phyloP scores from a whole-genome alignment of 2,888 invertebrate genomes.

The Trachelus stipa region DNA sequence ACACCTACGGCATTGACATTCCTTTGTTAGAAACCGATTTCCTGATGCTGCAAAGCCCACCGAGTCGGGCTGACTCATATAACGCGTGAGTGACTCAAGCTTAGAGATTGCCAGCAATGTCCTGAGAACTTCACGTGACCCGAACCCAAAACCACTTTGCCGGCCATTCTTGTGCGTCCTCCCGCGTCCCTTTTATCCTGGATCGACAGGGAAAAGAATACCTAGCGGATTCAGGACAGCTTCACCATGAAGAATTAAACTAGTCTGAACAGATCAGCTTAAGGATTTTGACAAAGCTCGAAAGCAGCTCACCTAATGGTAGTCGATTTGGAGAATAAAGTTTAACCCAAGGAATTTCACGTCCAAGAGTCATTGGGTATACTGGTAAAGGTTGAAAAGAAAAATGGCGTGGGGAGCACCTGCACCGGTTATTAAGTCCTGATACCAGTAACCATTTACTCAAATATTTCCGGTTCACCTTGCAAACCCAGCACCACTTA shows the following conservation, averaged over 20 bases:
- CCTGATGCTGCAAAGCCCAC: slow-evolving; percentile 42
- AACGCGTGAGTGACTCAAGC: slow-evolving; percentile 55
- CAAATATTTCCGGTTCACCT: slow-evolving; percentile 31
- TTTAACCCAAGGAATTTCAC: neutral
- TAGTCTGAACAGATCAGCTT: neutral
- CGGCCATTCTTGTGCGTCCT: slow-evolving; percentile 20
- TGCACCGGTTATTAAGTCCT: neutral
- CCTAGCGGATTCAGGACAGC: neutral
- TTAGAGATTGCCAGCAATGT: slow-evolving; percentile 56
- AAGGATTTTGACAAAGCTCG: neutral
- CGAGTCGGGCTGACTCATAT: slow-evolving; percentile 15
- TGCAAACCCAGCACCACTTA: slow-evolving; percentile 8
- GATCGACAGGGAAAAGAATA: neutral
- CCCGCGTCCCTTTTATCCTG: neutral
- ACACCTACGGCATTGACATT: slow-evolving; percentile 45
- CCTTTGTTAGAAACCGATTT: slow-evolving; percentile 61
- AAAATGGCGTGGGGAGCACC: neutral
- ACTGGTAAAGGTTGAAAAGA: neutral
- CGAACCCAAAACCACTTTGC: slow-evolving; percentile 25
- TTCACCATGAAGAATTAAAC: neutral
- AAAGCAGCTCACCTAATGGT: neutral
- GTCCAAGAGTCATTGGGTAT: neutral
- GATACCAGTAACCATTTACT: slow-evolving; percentile 9
- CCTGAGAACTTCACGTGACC: slow-evolving; percentile 35
- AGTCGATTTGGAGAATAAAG: neutral